Percentiles rank a stretch among this genome's conserved stretches.
phyloP scores from a whole-genome alignment of 1,140 invertebrate species.

The Cotesia typhae region DNA sequence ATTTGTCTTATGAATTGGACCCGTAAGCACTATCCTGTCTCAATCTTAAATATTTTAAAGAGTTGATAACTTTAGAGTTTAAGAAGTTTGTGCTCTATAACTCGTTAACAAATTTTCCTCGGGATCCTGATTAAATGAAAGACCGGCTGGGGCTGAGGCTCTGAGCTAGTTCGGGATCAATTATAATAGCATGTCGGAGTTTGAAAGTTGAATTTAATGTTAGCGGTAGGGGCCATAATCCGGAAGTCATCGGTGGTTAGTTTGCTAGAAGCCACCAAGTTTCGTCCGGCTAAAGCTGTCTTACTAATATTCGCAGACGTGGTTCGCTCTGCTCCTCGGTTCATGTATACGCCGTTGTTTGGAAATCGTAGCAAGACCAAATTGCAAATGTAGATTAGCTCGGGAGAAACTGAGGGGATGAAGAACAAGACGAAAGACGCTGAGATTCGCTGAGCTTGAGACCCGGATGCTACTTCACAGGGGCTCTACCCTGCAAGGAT shows the following conservation, averaged over 20 bases:
- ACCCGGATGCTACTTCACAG: conserved; percentile 1
- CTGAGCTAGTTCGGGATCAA: too few relatives aligned
- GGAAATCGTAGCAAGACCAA: conserved; percentile 31
- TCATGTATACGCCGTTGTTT: conserved; percentile 13
- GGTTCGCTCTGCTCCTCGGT: too few relatives aligned
- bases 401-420: conserved; percentile 35
- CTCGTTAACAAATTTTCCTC: too few relatives aligned
- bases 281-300: conserved; percentile 17
- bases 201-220: neutral
- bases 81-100: too few relatives aligned
- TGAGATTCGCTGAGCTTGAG: conserved; percentile 37
- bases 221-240: neutral
- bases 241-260: neutral
- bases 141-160: neutral
- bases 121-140: too few relatives aligned
- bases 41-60: conserved; percentile 17
- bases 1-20: conserved; percentile 21
- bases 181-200: too few relatives aligned
- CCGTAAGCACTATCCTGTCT: conserved; percentile 16
- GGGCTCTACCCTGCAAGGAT: neutral
- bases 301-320: neutral
- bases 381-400: conserved; percentile 51
- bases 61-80: conserved; percentile 14
- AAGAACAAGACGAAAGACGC: conserved; percentile 11
- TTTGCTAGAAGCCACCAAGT: conserved; percentile 9